A percentile compares a stretch with the other conserved stretches of the same genome.
These are phyloP conservation scores for Corythornis cristatus DNA, from an alignment of 2,113 vertebrate species.

Conservation along the genomic window DNA sequence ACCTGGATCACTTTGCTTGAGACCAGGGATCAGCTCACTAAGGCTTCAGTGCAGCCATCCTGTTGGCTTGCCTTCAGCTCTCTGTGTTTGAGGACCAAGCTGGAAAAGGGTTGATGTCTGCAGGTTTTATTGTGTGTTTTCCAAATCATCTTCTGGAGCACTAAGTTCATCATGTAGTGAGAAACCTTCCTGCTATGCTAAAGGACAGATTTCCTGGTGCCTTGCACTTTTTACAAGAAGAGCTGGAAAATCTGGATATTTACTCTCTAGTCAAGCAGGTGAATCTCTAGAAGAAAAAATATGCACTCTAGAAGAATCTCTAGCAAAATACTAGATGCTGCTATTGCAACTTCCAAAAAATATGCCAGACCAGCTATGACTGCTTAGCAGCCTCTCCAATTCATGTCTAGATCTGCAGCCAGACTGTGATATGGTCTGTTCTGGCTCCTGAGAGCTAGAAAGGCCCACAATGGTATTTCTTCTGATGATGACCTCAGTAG, in stretches of 20 bases:
- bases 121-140: not conserved
- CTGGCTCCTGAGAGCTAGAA: not conserved
- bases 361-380: accelerated
- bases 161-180: not conserved
- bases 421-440: not conserved
- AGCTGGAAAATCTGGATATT: not conserved
- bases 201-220: not conserved
- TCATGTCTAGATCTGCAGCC: not conserved
- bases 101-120: not conserved
- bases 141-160: not conserved
- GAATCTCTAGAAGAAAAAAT: not conserved
- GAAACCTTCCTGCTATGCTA: not conserved
- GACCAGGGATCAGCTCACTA: accelerated
- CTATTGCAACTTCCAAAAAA: not conserved
- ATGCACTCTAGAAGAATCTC: not conserved
- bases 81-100: not conserved
- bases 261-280: not conserved
- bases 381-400: not conserved
- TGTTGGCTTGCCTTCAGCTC: not conserved
- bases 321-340: not conserved
- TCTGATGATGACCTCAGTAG: not conserved
- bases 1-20: not conserved
- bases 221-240: not conserved
- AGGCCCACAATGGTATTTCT: not conserved
- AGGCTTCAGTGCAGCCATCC: not conserved